Evolutionary conservation across 2,888 invertebrate species (phyloP), one percentile per base, ranked within the genome.

Genomic region (Morpho achilles): DNA sequence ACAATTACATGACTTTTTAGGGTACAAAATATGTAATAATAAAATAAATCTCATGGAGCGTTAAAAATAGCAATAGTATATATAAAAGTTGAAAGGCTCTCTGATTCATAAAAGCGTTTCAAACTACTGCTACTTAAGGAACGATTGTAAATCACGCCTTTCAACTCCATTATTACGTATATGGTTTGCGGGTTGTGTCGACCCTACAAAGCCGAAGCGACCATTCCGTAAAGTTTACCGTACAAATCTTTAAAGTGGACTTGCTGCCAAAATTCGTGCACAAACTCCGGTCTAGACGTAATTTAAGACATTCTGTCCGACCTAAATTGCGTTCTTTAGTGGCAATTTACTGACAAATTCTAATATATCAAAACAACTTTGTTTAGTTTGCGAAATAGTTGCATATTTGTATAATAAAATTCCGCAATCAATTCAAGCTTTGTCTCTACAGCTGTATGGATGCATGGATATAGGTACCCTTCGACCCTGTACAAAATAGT

Each of bases 211-310:
- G 52, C 54, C 54, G 41, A 60, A 62, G 56, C 57, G 61, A 64
- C 53, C 61, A 52, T 64, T 60, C 42, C 22, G 53, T 55, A 40
- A 54, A 53, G 56, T 58, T 63, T 55, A 59, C 61, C 52, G 63
- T 58, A 57, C 58, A 57, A 61, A 59, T 59, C 50, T 61, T 61
- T 55, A 52, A 52, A 59, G 64, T 47, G 52, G 60, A 58, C 58
- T 48, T 47, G 50, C 43, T 62, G 63, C 62, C 63, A 63, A 63
- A 60, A 61, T 58, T 52, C 45, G 42, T 60, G 60, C 57, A 45
- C 57, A 50, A 56, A 55, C 60, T 56, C 57, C 41, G 44, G 59
- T 58, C 61, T 59, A 60, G 59, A 64, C 56, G 42, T 53, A 59
- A 60, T 59, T 57, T 64, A 50, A 57, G 59, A 59, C 43, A 42